A percentile compares a stretch with the other conserved stretches of the same genome.
These are phyloP conservation scores for Pygoscelis adeliae DNA, from an alignment of 2,113 vertebrate species.

Conservation along the genomic window DNA sequence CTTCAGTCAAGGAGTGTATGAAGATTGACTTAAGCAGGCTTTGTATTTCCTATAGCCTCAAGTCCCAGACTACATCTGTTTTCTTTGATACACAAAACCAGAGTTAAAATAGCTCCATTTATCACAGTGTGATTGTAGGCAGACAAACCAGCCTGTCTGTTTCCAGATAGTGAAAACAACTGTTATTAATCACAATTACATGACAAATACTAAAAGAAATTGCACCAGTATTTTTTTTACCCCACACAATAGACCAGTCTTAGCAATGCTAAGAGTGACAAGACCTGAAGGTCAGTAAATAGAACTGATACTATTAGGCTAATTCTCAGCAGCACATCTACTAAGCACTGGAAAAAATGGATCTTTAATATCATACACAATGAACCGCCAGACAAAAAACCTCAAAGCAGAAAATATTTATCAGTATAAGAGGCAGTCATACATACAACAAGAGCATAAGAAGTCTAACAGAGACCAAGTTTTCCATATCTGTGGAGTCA, in stretches of 20 bases:
- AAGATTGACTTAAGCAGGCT: slow-evolving; percentile 83
- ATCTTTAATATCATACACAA: neutral
- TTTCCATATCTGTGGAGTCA: neutral
- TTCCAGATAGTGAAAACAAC: slow-evolving; percentile 90
- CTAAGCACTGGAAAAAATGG: slow-evolving; percentile 17
- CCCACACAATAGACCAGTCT: slow-evolving; percentile 65
- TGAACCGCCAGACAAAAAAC: neutral
- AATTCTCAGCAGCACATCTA: slow-evolving; percentile 74
- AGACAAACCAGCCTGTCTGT: slow-evolving; percentile 95
- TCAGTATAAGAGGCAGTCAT: neutral
- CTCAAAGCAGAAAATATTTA: neutral
- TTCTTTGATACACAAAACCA: slow-evolving; percentile 92
- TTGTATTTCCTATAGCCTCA: slow-evolving; percentile 86
- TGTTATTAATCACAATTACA: slow-evolving; percentile 99
- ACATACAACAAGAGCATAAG: neutral
- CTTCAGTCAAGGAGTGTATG: slow-evolving; percentile 59
- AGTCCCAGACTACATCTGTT: slow-evolving; percentile 97
- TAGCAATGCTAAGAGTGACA: slow-evolving; percentile 71
- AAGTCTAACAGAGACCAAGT: neutral
- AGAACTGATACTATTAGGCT: slow-evolving; percentile 69
- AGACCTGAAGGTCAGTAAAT: slow-evolving; percentile 86
- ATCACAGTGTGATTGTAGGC: slow-evolving; percentile 95
- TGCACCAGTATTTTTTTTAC: slow-evolving; percentile 82
- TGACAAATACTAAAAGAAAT: slow-evolving; percentile 83
- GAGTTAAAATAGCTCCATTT: slow-evolving; percentile 93